phyloP scores from a whole-genome alignment of 1,140 invertebrate genomes.

The Meloidogyne floridensis region DNA sequence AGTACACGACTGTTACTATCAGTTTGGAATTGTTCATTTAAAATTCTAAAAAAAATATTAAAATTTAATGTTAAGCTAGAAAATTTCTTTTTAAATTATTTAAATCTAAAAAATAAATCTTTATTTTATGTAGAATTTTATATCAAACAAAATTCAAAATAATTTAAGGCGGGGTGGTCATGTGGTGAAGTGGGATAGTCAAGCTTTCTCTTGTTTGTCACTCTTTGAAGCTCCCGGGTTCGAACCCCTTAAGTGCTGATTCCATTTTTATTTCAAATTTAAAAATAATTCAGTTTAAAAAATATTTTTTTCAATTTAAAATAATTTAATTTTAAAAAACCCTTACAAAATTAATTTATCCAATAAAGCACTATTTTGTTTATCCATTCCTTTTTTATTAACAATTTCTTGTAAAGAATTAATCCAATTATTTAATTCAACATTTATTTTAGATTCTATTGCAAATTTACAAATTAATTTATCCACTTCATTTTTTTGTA shows the following conservation, averaged over 20 bases:
- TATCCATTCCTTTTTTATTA: not conserved
- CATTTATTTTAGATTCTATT: not conserved
- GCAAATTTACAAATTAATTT: not conserved
- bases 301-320: too few species aligned
- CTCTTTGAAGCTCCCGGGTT: too few species aligned
- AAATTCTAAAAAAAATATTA: not conserved
- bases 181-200: too few species aligned
- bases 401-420: conserved; percentile 2
- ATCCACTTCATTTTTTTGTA: not conserved
- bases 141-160: too few species aligned
- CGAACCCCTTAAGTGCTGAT: too few species aligned
- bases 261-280: too few species aligned
- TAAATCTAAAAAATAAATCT: too few species aligned
- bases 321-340: too few species aligned
- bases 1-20: conserved; percentile 23
- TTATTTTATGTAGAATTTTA: too few species aligned
- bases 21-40: conserved; percentile 21
- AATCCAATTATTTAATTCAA: conserved; percentile 6
- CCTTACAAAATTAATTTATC: conserved; percentile 10
- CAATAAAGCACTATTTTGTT: conserved; percentile 13
- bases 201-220: too few species aligned
- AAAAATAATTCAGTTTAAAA: too few species aligned
- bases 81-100: not conserved
- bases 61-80: not conserved
- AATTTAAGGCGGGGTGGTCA: too few species aligned